Conservation (phyloP, 1,140 invertebrate species). For the Drosophila pachea region DNA sequence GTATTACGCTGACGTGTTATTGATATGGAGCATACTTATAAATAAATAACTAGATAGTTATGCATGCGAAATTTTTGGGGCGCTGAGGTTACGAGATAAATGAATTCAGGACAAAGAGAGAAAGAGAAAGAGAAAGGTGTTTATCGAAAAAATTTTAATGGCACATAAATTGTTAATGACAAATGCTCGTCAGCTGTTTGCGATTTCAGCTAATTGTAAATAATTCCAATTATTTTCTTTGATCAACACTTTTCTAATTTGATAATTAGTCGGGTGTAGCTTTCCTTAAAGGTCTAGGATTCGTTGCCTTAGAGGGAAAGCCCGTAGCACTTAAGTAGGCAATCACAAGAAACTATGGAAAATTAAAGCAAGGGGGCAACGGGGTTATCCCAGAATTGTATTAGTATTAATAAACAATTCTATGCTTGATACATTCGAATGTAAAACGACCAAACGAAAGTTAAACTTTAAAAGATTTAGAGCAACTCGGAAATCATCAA, state of each 20-base stretch:
- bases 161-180: slow-evolving; percentile 60
- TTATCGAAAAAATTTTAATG: slow-evolving; percentile 54
- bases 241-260: slow-evolving; percentile 8
- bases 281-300: slow-evolving; percentile 10
- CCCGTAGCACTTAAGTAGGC: slow-evolving; percentile 43
- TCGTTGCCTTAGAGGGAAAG: slow-evolving; percentile 26
- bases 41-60: slow-evolving; percentile 57
- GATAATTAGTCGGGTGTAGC: slow-evolving; percentile 7
- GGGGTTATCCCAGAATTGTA: slow-evolving; percentile 21
- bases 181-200: slow-evolving; percentile 38
- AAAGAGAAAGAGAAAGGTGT: background rate
- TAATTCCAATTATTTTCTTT: slow-evolving; percentile 1
- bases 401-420: slow-evolving; percentile 33
- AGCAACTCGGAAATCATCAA: slow-evolving; percentile 48
- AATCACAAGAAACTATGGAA: slow-evolving; percentile 14
- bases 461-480: slow-evolving; percentile 63
- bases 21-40: slow-evolving; percentile 43
- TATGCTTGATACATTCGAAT: slow-evolving; percentile 62
- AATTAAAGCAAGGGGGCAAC: slow-evolving; percentile 12
- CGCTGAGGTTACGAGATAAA: slow-evolving; percentile 51
- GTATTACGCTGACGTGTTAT: slow-evolving; percentile 41
- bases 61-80: slow-evolving; percentile 17
- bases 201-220: slow-evolving; percentile 28
- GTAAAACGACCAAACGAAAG: slow-evolving; percentile 72
- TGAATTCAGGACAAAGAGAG: background rate